Base-by-base conservation (phyloP, 92 coral and sea anemone genomes). In the Paramuricea clavata region DNA sequence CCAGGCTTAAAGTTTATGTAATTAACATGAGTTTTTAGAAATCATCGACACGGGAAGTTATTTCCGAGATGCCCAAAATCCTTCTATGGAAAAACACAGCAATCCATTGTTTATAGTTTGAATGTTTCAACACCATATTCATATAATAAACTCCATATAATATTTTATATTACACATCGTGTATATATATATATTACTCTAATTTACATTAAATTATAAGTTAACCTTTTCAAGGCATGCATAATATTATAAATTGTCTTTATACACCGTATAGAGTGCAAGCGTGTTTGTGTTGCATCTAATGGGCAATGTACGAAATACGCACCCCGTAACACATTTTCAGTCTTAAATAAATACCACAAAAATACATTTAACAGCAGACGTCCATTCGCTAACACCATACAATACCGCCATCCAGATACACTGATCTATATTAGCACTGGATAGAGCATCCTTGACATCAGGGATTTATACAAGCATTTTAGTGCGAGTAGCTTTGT, bases 141-240 rank as follows among this genome's bases (percentile, higher is more conserved):
- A 65, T 30, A 65, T 65, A 31, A 65, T 28, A 65, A 27, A 28
- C 15, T 65, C 39, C 39, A 28, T 31, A 65, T 65, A 65, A 31
- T 65, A 65, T 65, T 65, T 21, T 28, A 65, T 65, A 65, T 65
- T 65, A 65, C 41, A 65, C 21, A 65, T 74, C 35, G 6, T 74
- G 13, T 74, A 43, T 43, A 11, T 72, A 11, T 74, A 44, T 35
- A 34, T 70, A 0, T 70, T 39, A 31, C 15, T 34, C 9, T 70
- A 35, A 12, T 34, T 70, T 74, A 74, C 59, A 74, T 49, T 74
- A 22, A 74, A 44, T 43, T 41, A 74, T 74, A 74, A 74, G 47
- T 74, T 74, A 74, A 74, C 81, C 81, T 43, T 74, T 74, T 21
- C 33, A 74, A 74, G 81, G 81, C 44, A 36, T 30, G 28, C 11